Conservation (phyloP, 2,888 invertebrate genomes). For the Eristalinus sepulchralis region DNA sequence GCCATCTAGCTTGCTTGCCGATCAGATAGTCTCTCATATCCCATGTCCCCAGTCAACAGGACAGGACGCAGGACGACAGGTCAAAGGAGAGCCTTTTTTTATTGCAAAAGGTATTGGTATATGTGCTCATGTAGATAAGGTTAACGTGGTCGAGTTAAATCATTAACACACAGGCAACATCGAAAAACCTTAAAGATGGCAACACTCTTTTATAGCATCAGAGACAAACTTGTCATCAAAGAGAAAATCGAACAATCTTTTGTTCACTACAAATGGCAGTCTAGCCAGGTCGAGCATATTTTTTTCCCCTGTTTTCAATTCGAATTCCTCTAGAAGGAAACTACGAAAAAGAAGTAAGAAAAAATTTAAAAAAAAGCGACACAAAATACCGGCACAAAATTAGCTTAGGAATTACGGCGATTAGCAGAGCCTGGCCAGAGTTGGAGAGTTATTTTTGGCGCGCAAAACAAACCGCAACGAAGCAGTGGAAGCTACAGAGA, state of each 20-base stretch:
- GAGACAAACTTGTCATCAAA: background rate
- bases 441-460: background rate
- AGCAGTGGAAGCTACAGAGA: background rate
- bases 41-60: no score
- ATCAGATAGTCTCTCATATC: no score
- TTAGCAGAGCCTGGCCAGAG: background rate
- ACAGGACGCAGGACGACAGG: no score
- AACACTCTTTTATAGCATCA: background rate
- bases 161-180: no score
- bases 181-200: no score
- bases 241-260: background rate
- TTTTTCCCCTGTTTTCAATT: background rate
- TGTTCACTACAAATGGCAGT: background rate
- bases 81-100: no score
- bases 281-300: background rate
- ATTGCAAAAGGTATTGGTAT: no score
- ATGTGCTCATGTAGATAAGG: no score
- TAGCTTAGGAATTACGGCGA: background rate
- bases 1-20: no score
- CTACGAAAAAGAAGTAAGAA: background rate
- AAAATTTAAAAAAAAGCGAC: background rate
- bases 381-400: background rate
- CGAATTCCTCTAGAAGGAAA: background rate
- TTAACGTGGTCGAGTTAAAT: no score
- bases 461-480: background rate